Percentiles rank a stretch among this genome's conserved stretches.
Conservation (phyloP, 1,140 invertebrate species). For the Tyrophagus putrescentiae region DNA sequence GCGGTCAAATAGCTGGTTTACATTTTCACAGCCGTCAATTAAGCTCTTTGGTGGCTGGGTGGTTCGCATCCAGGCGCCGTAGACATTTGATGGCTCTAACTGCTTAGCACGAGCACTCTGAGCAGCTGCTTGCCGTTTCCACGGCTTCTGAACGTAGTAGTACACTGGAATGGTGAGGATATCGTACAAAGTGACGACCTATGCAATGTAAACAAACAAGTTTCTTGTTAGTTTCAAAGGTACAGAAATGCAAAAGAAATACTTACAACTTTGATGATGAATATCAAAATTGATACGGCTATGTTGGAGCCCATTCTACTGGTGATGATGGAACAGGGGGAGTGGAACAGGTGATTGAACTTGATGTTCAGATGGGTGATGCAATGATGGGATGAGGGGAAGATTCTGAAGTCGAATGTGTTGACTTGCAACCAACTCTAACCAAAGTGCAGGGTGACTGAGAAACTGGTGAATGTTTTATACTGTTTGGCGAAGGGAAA, state of each 20-base stretch:
- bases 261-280: slow-evolving; percentile 11
- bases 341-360: too few relatives aligned
- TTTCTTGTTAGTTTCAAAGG: too few relatives aligned
- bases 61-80: slow-evolving; percentile 1
- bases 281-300: background rate
- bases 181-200: slow-evolving; percentile 52
- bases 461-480: too few relatives aligned
- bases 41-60: background rate
- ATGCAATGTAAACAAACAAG: too few relatives aligned
- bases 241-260: background rate
- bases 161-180: slow-evolving; percentile 77
- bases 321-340: background rate
- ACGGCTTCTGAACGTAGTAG: slow-evolving; percentile 67
- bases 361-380: too few relatives aligned
- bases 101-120: background rate
- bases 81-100: background rate
- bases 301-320: slow-evolving; percentile 3
- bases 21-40: slow-evolving; percentile 54
- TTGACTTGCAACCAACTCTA: too few relatives aligned
- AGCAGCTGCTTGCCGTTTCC: slow-evolving; percentile 40
- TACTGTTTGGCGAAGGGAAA: too few relatives aligned
- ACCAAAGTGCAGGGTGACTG: too few relatives aligned
- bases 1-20: slow-evolving; percentile 68
- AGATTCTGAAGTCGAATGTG: too few relatives aligned
- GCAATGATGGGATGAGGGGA: too few relatives aligned